Conservation (phyloP, 30 jellyfish, hydroid and myxozoan genomes). For the Aurelia sp. region DNA sequence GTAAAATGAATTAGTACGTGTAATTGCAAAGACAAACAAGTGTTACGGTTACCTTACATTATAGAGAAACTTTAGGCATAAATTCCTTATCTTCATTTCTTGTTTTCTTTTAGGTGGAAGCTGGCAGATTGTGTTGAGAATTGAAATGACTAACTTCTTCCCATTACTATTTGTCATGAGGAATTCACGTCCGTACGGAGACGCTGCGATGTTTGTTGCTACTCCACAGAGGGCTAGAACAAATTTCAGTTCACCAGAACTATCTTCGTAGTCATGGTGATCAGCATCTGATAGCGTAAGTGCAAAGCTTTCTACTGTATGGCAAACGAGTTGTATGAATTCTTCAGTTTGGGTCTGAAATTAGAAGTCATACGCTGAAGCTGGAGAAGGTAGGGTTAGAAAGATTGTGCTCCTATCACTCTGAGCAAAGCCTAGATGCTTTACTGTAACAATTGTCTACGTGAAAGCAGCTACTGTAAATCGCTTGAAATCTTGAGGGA, state of each 20-base stretch:
- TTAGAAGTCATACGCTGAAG: background rate
- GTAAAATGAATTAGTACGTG: too few relatives aligned
- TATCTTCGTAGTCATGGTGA: constrained; percentile 22
- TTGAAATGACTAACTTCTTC: constrained; percentile 28
- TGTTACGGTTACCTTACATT: constrained; percentile 53
- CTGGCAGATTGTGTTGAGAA: constrained; percentile 23
- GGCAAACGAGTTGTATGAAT: constrained; percentile 79
- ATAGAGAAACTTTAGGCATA: constrained; percentile 75
- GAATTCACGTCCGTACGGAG: constrained; percentile 85
- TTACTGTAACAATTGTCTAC: too few relatives aligned
- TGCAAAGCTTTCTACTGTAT: constrained; percentile 84
- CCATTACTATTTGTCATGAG: constrained; percentile 47
- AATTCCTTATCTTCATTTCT: constrained; percentile 73
- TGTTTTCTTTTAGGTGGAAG: constrained; percentile 45
- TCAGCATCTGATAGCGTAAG: constrained; percentile 60
- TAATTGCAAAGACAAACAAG: too few relatives aligned
- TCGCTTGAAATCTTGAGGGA: too few relatives aligned
- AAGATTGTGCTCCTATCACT: too few relatives aligned
- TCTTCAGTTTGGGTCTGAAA: constrained; percentile 69
- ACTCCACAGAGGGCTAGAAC: constrained; percentile 86
- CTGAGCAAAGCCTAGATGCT: too few relatives aligned
- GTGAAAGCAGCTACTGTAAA: too few relatives aligned
- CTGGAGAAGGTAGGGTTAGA: too few relatives aligned
- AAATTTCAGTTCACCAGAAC: constrained; percentile 55
- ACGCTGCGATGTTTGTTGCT: constrained; percentile 87